phyloP scores from a whole-genome alignment of 2,797 vertebrate species.

The Pseudopleuronectes americanus region DNA sequence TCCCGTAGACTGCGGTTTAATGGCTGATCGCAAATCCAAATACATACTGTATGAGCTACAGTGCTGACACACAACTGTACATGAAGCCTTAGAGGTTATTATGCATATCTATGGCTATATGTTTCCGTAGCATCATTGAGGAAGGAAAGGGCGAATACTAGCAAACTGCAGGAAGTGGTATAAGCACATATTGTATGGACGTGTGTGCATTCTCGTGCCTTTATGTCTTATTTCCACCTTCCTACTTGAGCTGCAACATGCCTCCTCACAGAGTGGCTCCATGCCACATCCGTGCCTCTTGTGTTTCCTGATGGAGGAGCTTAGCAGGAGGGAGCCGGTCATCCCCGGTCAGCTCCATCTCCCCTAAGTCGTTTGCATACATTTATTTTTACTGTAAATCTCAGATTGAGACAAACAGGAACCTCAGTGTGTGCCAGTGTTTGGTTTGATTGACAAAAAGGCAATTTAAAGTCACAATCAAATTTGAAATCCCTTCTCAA shows the following conservation, averaged over 20 bases:
- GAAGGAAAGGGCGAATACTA: not conserved
- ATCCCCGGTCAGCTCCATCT: slow-evolving; percentile 29
- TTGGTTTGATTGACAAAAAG: too few relatives aligned
- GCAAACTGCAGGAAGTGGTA: not conserved
- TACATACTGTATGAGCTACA: slow-evolving; percentile 5
- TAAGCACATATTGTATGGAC: slow-evolving; percentile 1
- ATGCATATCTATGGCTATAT: not conserved
- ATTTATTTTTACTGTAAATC: not conserved
- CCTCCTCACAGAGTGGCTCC: slow-evolving; percentile 27
- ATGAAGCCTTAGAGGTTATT: slow-evolving; percentile 4
- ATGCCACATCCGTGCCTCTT: slow-evolving; percentile 23
- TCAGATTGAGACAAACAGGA: not conserved
- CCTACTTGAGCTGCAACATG: slow-evolving; percentile 29
- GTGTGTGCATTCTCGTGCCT: slow-evolving; percentile 8
- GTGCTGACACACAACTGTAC: slow-evolving; percentile 11
- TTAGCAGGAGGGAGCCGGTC: slow-evolving; percentile 25
- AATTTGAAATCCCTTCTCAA: not conserved
- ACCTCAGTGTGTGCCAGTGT: not conserved
- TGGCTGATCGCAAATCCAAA: slow-evolving; percentile 29
- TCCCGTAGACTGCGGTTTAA: slow-evolving; percentile 50
- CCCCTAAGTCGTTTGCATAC: not conserved
- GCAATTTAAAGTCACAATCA: not conserved
- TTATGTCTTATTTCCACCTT: not conserved
- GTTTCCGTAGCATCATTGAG: not conserved
- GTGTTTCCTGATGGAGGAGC: slow-evolving; percentile 28